Evolutionary conservation across 2,888 invertebrate genomes (phyloP), one percentile per base, ranked within the genome.

Genomic region (Lobophora halterata): DNA sequence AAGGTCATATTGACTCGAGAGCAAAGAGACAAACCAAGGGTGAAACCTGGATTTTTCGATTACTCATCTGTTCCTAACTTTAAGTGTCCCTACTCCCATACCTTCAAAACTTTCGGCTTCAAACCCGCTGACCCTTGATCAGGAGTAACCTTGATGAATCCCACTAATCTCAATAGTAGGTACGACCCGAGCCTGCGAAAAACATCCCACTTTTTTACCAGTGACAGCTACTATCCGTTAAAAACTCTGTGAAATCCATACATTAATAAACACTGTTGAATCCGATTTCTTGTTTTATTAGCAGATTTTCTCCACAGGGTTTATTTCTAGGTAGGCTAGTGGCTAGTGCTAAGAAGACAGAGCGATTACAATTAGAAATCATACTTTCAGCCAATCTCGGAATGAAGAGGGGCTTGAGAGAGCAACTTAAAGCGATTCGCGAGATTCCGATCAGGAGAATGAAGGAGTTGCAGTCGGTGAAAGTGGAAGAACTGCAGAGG

Each of bases 331-430:
- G 14, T 17, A 34, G 19, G 39, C 12, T 26, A 31, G 9, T 38
- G 29, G 37, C 27, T 38, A 26, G 26, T 27, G 23, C 13, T 42
- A 32, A 14, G 23, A 9, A 39, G 46, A 39, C 55, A 58, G 60
- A 59, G 52, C 54, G 53, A 65, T 62, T 64, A 73, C 56, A 71
- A 59, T 40, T 61, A 46, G 41, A 43, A 61, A 60, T 72, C 65
- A 65, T 78, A 69, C 67, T 81, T 81, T 79, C 79, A 80, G 80
- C 71, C 39, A 71, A 61, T 55, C 47, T 52, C 46, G 35, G 55
- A 52, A 56, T 46, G 69, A 66, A 58, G 70, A 71, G 58, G 58
- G 58, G 49, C 47, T 52, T 63, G 52, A 56, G 55, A 60, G 62
- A 65, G 46, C 58, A 55, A 50, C 55, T 53, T 38, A 56, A 49